A percentile compares a stretch with the other conserved stretches of the same genome.
phyloP scores from a whole-genome alignment of 2,113 vertebrate genomes.

The Prionailurus viverrinus region DNA sequence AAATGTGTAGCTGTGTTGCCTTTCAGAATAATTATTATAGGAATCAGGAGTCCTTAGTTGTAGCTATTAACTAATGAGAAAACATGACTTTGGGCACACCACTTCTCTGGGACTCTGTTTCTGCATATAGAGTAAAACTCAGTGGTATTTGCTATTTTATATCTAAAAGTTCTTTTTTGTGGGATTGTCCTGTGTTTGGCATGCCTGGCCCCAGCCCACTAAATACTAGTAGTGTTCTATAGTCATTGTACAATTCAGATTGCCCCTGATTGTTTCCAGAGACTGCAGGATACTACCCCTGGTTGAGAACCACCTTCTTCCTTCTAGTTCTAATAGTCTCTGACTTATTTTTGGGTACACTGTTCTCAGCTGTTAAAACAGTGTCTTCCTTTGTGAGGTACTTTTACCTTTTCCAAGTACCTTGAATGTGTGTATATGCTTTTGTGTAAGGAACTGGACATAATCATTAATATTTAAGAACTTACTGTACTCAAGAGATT shows the following conservation, averaged over 20 bases:
- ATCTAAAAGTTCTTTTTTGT: constrained; percentile 21
- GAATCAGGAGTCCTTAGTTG: background rate
- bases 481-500: background rate
- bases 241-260: background rate
- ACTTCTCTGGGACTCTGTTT: background rate
- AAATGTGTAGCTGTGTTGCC: background rate
- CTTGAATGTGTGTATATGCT: background rate
- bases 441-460: background rate
- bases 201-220: background rate
- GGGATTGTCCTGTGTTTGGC: background rate
- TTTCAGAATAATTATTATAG: background rate
- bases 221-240: background rate
- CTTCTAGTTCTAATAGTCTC: background rate
- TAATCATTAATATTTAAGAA: background rate
- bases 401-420: background rate
- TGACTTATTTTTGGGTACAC: background rate
- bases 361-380: background rate
- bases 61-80: background rate
- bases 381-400: background rate
- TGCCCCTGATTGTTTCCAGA: background rate
- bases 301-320: background rate
- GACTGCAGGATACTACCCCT: background rate
- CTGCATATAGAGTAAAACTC: background rate
- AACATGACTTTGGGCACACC: background rate
- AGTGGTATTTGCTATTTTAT: background rate